Conservation (phyloP, 1,140 invertebrate genomes). For the Drosophila melanica region DNA sequence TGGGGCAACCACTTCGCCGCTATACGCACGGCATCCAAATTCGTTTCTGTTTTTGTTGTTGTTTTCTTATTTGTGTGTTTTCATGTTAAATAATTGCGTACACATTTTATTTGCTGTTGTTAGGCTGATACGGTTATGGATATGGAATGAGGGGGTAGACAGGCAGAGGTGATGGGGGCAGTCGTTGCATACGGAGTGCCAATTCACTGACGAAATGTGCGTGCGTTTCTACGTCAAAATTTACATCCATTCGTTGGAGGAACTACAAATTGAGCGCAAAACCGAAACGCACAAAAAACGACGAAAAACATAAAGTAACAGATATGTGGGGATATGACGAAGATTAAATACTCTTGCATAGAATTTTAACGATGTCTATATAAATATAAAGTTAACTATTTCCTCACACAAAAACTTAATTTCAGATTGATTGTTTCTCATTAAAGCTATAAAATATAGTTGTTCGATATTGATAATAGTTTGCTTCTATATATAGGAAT, state of each 20-base stretch:
- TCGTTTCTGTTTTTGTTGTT: slow-evolving; percentile 30
- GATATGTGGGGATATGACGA: neutral
- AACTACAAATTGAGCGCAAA: slow-evolving; percentile 54
- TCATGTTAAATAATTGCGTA: slow-evolving; percentile 80
- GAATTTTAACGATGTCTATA: too few relatives aligned
- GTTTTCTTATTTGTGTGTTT: slow-evolving; percentile 44
- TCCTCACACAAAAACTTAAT: neutral
- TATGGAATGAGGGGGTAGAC: neutral
- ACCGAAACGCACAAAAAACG: slow-evolving; percentile 34
- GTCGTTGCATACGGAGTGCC: slow-evolving; percentile 58
- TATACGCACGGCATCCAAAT: slow-evolving; percentile 12
- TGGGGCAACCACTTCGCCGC: slow-evolving; percentile 60
- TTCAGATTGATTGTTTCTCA: neutral
- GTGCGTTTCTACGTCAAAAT: slow-evolving; percentile 60
- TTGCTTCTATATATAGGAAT: too few relatives aligned
- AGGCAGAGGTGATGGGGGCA: slow-evolving; percentile 8
- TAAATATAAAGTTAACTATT: too few relatives aligned
- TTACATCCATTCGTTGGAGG: slow-evolving; percentile 46
- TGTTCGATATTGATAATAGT: too few relatives aligned
- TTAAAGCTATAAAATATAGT: neutral
- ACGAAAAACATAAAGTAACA: neutral
- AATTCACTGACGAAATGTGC: slow-evolving; percentile 73
- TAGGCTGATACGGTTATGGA: slow-evolving; percentile 11
- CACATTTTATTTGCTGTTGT: slow-evolving; percentile 66
- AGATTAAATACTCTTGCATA: neutral